Conservation (phyloP, 2,113 vertebrate genomes). For the Pardalotus punctatus region DNA sequence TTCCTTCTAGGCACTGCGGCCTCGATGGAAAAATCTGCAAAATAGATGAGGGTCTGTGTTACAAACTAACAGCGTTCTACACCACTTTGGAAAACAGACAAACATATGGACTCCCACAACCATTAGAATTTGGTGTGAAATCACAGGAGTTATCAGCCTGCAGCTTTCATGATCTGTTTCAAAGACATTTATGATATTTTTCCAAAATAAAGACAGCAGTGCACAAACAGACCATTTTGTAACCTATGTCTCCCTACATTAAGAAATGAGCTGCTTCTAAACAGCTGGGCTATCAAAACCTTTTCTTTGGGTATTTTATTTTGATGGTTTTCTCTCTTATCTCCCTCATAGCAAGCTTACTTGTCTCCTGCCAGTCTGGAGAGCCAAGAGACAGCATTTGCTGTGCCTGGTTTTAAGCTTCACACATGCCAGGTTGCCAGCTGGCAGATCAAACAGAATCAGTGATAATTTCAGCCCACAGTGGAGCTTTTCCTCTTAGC, state of each 20-base stretch:
- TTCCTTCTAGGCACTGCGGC: neutral
- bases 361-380: neutral
- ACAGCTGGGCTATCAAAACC: neutral
- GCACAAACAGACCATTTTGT: neutral
- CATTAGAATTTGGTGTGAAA: neutral
- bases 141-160: neutral
- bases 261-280: neutral
- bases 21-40: neutral
- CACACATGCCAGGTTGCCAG: neutral
- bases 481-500: neutral
- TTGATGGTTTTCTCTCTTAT: neutral
- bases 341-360: neutral
- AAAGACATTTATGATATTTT: neutral
- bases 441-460: neutral
- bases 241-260: neutral
- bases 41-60: neutral
- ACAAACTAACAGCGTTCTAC: neutral
- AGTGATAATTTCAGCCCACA: neutral
- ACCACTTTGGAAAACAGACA: neutral
- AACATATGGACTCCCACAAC: neutral
- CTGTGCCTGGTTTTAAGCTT: neutral
- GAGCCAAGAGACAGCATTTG: neutral
- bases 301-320: neutral
- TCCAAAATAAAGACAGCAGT: neutral
- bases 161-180: neutral